A percentile compares a stretch with the other conserved stretches of the same genome.
Conservation (phyloP, 2,113 vertebrate genomes). For the Antennarius striatus region DNA sequence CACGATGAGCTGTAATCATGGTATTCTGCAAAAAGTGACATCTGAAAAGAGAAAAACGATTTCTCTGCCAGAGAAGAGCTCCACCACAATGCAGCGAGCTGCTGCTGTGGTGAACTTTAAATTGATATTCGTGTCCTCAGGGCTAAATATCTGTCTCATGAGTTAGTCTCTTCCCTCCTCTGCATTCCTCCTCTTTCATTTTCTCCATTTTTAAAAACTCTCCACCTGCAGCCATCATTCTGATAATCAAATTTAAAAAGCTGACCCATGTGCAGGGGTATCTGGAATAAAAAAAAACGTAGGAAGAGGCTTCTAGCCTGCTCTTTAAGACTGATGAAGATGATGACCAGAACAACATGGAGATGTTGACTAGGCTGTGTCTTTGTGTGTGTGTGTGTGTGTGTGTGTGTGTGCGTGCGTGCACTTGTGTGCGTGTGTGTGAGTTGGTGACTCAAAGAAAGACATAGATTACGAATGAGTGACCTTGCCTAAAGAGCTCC, state of each 20-base stretch:
- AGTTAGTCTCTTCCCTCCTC: constrained; percentile 22
- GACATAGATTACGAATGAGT: constrained; percentile 70
- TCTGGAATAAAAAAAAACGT: constrained; percentile 19
- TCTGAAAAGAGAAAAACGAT: constrained; percentile 18
- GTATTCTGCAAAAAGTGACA: not conserved
- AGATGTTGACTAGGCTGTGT: constrained; percentile 17
- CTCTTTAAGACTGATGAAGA: constrained; percentile 58
- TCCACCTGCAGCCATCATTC: constrained; percentile 37
- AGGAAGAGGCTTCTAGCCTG: constrained; percentile 34
- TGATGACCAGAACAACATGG: constrained; percentile 43
- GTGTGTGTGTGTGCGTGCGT: not conserved
- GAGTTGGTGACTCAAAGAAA: constrained; percentile 45
- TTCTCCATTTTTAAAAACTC: constrained; percentile 26
- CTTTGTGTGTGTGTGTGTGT: constrained; percentile 4
- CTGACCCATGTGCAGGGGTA: constrained; percentile 39
- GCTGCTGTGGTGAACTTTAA: constrained; percentile 39
- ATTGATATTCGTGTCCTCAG: constrained; percentile 53
- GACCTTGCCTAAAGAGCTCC: constrained; percentile 72
- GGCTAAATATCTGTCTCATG: constrained; percentile 45
- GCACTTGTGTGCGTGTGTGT: constrained; percentile 1
- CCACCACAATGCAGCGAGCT: constrained; percentile 15
- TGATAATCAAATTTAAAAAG: constrained; percentile 23
- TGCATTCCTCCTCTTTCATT: constrained; percentile 21
- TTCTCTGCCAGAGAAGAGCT: not conserved
- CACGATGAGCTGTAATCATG: constrained; percentile 6